Conservation (phyloP, 2,888 invertebrate species). For the Leucania comma region DNA sequence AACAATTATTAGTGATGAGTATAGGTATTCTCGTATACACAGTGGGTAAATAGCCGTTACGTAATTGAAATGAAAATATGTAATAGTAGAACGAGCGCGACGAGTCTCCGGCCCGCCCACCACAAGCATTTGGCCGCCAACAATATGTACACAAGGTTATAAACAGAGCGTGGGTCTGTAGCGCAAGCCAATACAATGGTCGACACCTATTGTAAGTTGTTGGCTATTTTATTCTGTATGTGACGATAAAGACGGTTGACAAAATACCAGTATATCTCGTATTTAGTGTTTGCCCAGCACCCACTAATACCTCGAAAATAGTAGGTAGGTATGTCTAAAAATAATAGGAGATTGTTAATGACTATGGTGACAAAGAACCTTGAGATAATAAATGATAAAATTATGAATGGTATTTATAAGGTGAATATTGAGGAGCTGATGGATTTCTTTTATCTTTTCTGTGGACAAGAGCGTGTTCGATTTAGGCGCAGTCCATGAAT, state of each 20-base stretch:
- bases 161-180: constrained; percentile 79
- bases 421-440: not conserved
- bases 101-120: constrained; percentile 82
- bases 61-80: constrained; percentile 74
- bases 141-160: constrained; percentile 83
- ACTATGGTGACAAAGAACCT: not conserved
- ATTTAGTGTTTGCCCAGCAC: constrained; percentile 10
- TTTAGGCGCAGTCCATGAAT: not conserved
- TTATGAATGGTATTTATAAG: constrained; percentile 1
- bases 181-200: constrained; percentile 75
- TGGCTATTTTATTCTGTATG: constrained; percentile 44
- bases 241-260: constrained; percentile 34
- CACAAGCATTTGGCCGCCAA: constrained; percentile 80
- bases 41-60: constrained; percentile 77
- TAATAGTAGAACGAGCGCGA: constrained; percentile 75
- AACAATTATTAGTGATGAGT: constrained; percentile 30
- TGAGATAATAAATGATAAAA: not conserved
- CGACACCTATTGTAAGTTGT: constrained; percentile 61
- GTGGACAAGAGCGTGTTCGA: not conserved
- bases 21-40: constrained; percentile 34
- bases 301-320: constrained; percentile 8
- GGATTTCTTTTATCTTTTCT: too few species aligned
- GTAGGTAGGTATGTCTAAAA: not conserved
- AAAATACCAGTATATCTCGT: constrained; percentile 4
- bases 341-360: constrained; percentile 14